These are phyloP conservation scores for Danaus chrysippus DNA, from an alignment of 2,888 invertebrate species.

Conservation along the genomic window DNA sequence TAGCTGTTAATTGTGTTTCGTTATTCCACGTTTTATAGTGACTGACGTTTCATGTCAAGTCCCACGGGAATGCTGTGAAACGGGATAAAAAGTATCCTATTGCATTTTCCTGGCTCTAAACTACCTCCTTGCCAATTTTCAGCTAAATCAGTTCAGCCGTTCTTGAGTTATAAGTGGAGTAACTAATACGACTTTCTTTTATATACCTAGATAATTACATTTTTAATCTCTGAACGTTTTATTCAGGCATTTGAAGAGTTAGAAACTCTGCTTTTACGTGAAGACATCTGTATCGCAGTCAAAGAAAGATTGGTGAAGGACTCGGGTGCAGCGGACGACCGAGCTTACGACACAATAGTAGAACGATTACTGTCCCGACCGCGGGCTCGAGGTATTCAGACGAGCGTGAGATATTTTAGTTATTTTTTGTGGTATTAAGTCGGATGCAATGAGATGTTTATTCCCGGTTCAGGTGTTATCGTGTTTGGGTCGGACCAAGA, in stretches of 20 bases:
- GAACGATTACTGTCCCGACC: constrained; percentile 88
- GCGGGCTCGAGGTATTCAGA: constrained; percentile 86
- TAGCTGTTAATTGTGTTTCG: too few relatives aligned
- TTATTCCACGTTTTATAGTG: too few relatives aligned
- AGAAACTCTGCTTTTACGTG: constrained; percentile 88
- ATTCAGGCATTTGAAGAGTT: constrained; percentile 87
- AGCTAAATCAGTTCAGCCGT: too few relatives aligned
- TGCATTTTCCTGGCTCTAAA: too few relatives aligned
- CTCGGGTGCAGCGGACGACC: constrained; percentile 94
- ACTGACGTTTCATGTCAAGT: too few relatives aligned
- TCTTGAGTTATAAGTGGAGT: too few relatives aligned
- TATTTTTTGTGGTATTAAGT: not conserved
- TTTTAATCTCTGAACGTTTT: too few relatives aligned
- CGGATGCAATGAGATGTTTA: not conserved
- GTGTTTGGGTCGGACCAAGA: constrained; percentile 98
- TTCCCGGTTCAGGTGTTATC: constrained; percentile 85
- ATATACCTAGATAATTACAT: too few relatives aligned
- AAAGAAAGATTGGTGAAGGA: constrained; percentile 96
- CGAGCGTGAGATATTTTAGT: not conserved
- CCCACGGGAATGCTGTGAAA: too few relatives aligned
- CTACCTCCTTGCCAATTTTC: too few relatives aligned
- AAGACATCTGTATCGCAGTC: constrained; percentile 94
- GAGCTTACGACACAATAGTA: constrained; percentile 92
- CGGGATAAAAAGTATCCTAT: too few relatives aligned
- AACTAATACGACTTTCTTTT: too few relatives aligned